phyloP scores from a whole-genome alignment of 2,797 vertebrate species.

The Ctenosaura bakeri region DNA sequence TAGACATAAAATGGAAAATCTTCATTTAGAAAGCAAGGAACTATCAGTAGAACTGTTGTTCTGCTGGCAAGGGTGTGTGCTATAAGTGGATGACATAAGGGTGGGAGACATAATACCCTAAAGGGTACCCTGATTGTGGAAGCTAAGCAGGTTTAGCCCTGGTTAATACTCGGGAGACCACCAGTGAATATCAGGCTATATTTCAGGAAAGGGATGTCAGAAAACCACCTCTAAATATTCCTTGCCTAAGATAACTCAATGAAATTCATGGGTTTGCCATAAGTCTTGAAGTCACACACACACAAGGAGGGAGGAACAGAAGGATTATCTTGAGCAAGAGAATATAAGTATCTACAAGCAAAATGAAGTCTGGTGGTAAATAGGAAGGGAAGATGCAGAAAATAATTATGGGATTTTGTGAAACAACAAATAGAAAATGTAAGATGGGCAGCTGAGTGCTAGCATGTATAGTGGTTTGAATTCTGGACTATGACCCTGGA shows the following conservation, averaged over 20 bases:
- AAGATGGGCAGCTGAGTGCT: too few species aligned
- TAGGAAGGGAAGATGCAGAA: neutral
- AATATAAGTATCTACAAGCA: neutral
- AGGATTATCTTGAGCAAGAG: neutral
- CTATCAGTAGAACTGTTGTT: neutral
- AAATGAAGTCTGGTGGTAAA: conserved; percentile 2
- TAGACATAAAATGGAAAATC: neutral
- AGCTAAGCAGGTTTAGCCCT: too few species aligned
- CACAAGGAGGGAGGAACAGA: neutral
- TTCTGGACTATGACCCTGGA: too few species aligned
- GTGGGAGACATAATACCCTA: neutral
- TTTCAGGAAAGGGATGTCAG: too few species aligned
- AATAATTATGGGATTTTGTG: neutral
- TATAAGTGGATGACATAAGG: neutral
- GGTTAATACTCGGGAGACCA: too few species aligned
- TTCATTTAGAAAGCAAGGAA: neutral
- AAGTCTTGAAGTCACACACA: too few species aligned
- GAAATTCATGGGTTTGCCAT: neutral
- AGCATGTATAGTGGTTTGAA: too few species aligned
- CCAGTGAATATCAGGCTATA: too few species aligned
- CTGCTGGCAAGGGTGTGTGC: neutral
- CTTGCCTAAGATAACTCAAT: too few species aligned
- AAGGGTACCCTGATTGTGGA: too few species aligned
- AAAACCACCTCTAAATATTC: too few species aligned
- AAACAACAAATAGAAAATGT: neutral